Evolutionary conservation across 2,797 vertebrate genomes (phyloP).

Genomic region (Acrossocheilus wenchowensis): DNA sequence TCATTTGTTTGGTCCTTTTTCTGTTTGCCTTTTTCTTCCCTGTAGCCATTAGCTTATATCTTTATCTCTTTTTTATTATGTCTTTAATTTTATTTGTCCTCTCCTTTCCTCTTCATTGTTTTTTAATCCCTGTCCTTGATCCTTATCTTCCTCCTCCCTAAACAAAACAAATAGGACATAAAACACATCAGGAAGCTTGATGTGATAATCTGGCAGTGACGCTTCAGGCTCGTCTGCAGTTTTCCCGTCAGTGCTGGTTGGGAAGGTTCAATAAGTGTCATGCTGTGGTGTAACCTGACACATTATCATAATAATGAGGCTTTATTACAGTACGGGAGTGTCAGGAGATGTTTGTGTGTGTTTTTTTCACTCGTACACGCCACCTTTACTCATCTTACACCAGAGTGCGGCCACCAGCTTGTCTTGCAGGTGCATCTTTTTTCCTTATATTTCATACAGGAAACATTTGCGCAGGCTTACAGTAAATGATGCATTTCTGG

Average conservation of each 20-base stretch:
- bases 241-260: conserved; percentile 51
- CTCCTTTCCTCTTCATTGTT: background rate
- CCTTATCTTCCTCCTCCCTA: background rate
- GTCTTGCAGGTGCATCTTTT: conserved; percentile 31
- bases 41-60: background rate
- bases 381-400: conserved; percentile 41
- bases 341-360: conserved; percentile 29
- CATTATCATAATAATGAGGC: conserved; percentile 53
- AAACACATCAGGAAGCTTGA: conserved; percentile 49
- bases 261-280: conserved; percentile 46
- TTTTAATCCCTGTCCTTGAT: background rate
- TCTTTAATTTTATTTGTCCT: background rate
- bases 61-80: background rate
- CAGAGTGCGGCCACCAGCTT: conserved; percentile 1
- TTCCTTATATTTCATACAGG: conserved; percentile 34
- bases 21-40: background rate
- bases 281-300: conserved; percentile 62
- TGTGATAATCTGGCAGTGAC: conserved; percentile 30
- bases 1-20: background rate
- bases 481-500: conserved; percentile 54
- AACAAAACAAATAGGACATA: conserved; percentile 8
- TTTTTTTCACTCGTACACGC: background rate
- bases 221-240: conserved; percentile 27
- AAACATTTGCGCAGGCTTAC: conserved; percentile 41
- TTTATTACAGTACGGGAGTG: conserved; percentile 48